These are phyloP conservation scores for Anhinga rufa DNA, from an alignment of 2,113 vertebrate genomes.

Conservation along the genomic window DNA sequence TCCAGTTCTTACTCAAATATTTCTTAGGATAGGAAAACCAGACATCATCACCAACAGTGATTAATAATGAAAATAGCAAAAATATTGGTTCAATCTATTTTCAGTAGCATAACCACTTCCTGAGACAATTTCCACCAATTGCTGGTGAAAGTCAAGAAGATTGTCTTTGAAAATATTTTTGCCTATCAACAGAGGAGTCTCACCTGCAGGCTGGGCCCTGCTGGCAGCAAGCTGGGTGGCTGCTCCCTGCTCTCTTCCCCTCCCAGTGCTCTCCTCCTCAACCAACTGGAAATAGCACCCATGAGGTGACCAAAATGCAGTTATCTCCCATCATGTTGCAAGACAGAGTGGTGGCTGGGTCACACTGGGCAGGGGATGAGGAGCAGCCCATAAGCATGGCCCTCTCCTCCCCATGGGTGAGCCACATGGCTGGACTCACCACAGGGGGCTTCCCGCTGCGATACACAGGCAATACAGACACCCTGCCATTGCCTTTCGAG, in stretches of 20 bases:
- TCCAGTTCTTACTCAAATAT: background rate
- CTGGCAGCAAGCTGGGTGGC: background rate
- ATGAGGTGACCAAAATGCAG: accelerated
- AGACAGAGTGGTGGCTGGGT: background rate
- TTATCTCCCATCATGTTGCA: accelerated
- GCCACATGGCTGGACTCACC: accelerated
- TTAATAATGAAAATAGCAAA: too few relatives aligned
- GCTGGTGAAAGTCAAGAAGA: background rate
- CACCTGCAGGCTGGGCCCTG: background rate
- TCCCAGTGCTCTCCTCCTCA: background rate
- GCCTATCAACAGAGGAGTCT: background rate
- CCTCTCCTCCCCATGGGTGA: background rate
- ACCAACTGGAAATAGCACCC: accelerated
- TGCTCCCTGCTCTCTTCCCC: background rate
- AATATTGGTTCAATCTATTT: too few relatives aligned
- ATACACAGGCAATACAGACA: background rate
- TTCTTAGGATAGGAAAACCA: background rate
- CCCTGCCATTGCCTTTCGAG: background rate
- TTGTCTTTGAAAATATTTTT: background rate
- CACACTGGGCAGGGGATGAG: accelerated
- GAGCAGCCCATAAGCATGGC: background rate
- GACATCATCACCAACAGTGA: background rate
- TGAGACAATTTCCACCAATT: background rate
- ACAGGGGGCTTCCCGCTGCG: background rate
- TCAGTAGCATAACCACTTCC: background rate